Percentiles rank a stretch among this genome's conserved stretches.
phyloP scores from a whole-genome alignment of 2,113 vertebrate genomes.

The Tachysurus fulvidraco region DNA sequence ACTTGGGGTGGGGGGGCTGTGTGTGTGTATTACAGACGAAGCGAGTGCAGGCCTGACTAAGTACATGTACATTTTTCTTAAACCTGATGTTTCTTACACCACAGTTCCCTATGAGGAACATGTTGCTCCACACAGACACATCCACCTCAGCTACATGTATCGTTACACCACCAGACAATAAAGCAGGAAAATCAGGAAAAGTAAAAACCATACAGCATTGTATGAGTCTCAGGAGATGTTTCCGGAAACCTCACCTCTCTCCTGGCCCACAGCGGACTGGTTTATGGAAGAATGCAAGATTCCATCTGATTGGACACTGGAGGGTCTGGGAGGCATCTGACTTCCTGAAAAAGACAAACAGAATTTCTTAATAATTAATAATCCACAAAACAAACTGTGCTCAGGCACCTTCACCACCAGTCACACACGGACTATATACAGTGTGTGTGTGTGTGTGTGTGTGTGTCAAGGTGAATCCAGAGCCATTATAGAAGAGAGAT shows the following conservation, averaged over 20 bases:
- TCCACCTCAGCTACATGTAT: background rate
- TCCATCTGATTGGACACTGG: constrained; percentile 93
- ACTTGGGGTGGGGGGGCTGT: too few species aligned
- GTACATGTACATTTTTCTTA: background rate
- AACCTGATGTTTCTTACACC: too few species aligned
- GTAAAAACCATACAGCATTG: too few species aligned
- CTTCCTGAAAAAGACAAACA: constrained; percentile 74
- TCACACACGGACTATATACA: background rate
- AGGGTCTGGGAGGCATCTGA: constrained; percentile 97
- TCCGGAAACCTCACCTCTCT: constrained; percentile 81
- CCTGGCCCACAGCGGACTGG: constrained; percentile 89
- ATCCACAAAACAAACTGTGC: background rate
- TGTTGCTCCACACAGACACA: background rate
- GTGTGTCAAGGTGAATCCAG: too few species aligned
- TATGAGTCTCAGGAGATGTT: background rate
- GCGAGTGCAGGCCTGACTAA: background rate
- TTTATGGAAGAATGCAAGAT: constrained; percentile 95
- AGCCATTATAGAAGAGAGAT: too few species aligned
- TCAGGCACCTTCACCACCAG: background rate
- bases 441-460: too few species aligned
- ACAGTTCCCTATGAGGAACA: background rate
- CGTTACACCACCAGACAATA: background rate
- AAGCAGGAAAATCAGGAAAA: background rate
- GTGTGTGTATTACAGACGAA: too few species aligned
- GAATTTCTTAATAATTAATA: background rate